Conservation (phyloP, 1,140 invertebrate genomes). For the Helicorthomorpha holstii region DNA sequence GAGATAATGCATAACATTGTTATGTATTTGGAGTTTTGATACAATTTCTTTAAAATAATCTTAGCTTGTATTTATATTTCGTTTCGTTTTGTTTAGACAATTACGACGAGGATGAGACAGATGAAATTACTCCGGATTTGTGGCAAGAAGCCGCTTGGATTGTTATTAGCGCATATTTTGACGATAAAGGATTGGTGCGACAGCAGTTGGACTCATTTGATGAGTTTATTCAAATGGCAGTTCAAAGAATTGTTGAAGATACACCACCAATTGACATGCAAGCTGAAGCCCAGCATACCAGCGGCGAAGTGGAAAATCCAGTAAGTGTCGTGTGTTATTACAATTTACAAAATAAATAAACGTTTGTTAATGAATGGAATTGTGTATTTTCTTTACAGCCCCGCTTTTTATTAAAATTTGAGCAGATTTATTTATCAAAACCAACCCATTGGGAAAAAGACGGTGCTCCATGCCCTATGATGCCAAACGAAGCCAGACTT, state of each 20-base stretch:
- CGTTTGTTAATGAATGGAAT: too few species aligned
- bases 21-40: too few species aligned
- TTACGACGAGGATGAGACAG: constrained; percentile 40
- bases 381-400: constrained; percentile 35
- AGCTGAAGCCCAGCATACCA: constrained; percentile 89
- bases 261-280: constrained; percentile 93
- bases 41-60: too few species aligned
- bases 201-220: constrained; percentile 98
- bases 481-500: constrained; percentile 91
- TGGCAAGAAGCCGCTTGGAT: constrained; percentile 99
- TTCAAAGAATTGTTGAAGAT: constrained; percentile 96
- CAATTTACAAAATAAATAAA: too few species aligned
- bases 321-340: constrained; percentile 37
- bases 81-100: constrained; percentile 5
- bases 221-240: constrained; percentile 99
- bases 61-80: too few species aligned
- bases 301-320: constrained; percentile 80
- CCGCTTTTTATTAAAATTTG: constrained; percentile 85
- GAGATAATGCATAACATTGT: too few species aligned
- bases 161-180: constrained; percentile 97
- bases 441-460: constrained; percentile 99
- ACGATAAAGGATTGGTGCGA: constrained; percentile 95
- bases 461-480: constrained; percentile 94
- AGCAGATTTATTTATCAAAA: constrained; percentile 96
- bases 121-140: constrained; percentile 83